Conservation (phyloP, 2,113 vertebrate species). For the Ptychochromis oligacanthus region DNA sequence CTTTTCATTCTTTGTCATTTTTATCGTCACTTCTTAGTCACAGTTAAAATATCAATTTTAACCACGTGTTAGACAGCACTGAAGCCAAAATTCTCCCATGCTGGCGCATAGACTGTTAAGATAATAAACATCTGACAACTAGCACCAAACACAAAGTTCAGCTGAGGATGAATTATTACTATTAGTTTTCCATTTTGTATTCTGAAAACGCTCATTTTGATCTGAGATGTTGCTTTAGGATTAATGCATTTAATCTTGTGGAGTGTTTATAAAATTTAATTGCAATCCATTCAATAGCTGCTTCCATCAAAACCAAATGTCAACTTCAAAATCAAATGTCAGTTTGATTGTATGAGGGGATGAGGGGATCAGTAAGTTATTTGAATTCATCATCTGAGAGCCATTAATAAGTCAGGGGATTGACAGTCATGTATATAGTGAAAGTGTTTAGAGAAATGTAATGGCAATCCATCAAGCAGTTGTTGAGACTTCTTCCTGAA, state of each 20-base stretch:
- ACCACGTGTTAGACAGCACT: not conserved
- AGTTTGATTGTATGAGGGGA: not conserved
- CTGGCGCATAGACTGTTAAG: not conserved
- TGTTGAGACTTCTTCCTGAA: not conserved
- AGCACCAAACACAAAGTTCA: not conserved
- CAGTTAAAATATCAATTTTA: not conserved
- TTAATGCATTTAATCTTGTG: not conserved
- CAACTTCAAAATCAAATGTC: not conserved
- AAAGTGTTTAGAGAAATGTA: not conserved
- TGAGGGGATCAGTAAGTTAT: not conserved
- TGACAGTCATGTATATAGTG: not conserved
- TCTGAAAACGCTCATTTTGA: not conserved
- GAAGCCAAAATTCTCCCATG: fast-evolving
- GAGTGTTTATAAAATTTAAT: not conserved
- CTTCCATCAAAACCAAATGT: not conserved
- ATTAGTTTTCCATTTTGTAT: not conserved
- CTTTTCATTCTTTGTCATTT: too few species aligned
- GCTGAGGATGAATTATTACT: not conserved
- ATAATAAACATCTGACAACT: not conserved
- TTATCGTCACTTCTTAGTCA: too few species aligned
- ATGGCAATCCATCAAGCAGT: not conserved
- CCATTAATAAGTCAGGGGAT: not conserved
- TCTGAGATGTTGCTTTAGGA: not conserved
- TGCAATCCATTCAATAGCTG: not conserved
- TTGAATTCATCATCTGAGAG: not conserved